Evolutionary conservation across 2,888 invertebrate species (phyloP).

Genomic region (Dendrolimus pini): DNA sequence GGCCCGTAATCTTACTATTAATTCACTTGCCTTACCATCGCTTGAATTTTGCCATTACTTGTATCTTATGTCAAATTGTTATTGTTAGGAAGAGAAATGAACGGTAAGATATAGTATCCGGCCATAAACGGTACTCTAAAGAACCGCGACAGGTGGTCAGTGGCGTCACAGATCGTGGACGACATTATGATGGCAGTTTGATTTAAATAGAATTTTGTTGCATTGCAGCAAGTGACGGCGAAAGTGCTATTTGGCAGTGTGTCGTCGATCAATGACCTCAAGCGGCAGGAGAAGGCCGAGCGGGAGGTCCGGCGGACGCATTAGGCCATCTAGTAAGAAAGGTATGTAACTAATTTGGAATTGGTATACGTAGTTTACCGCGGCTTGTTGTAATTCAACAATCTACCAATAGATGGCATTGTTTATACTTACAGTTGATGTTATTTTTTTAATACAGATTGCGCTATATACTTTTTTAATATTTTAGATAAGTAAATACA

Average conservation of each 20-base stretch:
- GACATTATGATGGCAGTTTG: background rate
- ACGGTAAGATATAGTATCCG: too few species aligned
- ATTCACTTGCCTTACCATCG: too few species aligned
- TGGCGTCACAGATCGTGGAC: background rate
- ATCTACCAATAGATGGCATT: conserved; percentile 19
- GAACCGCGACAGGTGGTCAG: background rate
- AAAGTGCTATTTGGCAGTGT: conserved; percentile 85
- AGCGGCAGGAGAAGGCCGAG: conserved; percentile 82
- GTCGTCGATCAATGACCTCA: conserved; percentile 83
- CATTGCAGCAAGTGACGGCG: conserved; percentile 79
- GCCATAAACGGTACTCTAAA: background rate
- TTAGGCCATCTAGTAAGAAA: conserved; percentile 51
- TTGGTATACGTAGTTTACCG: conserved; percentile 2
- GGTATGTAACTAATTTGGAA: conserved; percentile 12
- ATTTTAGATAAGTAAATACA: too few species aligned
- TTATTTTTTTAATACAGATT: too few species aligned
- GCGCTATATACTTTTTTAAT: too few species aligned
- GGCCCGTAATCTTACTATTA: too few species aligned
- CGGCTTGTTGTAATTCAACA: conserved; percentile 3
- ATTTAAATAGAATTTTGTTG: conserved; percentile 2
- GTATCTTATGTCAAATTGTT: too few species aligned
- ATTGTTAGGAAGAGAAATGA: too few species aligned
- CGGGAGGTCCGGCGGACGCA: conserved; percentile 78
- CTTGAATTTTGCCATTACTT: too few species aligned
- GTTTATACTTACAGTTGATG: background rate